Percentiles rank a stretch among this genome's conserved stretches.
Evolutionary conservation across 2,888 invertebrate genomes (phyloP).

Genomic region (Globia sparganii): DNA sequence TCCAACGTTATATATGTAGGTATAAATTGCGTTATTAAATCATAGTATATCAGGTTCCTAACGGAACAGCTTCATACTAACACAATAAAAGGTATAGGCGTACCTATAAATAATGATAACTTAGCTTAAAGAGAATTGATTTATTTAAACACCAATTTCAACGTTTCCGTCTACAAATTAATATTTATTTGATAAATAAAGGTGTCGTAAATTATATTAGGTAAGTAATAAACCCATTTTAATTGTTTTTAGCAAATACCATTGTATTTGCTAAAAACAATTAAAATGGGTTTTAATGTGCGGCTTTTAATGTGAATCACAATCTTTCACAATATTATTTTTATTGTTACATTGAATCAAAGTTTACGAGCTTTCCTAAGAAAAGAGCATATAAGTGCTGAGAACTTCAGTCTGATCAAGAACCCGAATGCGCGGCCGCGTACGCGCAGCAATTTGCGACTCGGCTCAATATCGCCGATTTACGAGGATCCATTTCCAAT

Average conservation of each 20-base stretch:
- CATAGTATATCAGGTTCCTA: constrained; percentile 57
- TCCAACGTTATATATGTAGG: constrained; percentile 66
- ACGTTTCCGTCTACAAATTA: neutral
- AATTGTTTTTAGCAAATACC: constrained; percentile 43
- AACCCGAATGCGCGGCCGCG: constrained; percentile 81
- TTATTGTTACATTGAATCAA: constrained; percentile 68
- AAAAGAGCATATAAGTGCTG: constrained; percentile 64
- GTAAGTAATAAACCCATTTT: constrained; percentile 22
- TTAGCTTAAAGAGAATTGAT: neutral
- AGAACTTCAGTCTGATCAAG: constrained; percentile 76
- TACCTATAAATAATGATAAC: constrained; percentile 4
- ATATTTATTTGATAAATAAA: constrained; percentile 11
- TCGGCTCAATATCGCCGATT: constrained; percentile 83
- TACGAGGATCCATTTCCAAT: constrained; percentile 86
- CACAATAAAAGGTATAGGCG: constrained; percentile 65
- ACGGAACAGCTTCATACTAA: constrained; percentile 69
- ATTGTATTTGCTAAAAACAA: too few species aligned
- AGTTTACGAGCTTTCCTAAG: constrained; percentile 70
- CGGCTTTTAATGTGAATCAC: constrained; percentile 41
- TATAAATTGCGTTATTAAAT: constrained; percentile 64
- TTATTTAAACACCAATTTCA: neutral
- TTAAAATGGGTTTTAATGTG: too few species aligned
- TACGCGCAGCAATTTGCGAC: constrained; percentile 84
- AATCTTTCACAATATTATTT: constrained; percentile 56
- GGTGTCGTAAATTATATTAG: constrained; percentile 19